These are phyloP conservation scores for Octodonta nipae DNA, from an alignment of 2,888 invertebrate genomes.

Conservation along the genomic window DNA sequence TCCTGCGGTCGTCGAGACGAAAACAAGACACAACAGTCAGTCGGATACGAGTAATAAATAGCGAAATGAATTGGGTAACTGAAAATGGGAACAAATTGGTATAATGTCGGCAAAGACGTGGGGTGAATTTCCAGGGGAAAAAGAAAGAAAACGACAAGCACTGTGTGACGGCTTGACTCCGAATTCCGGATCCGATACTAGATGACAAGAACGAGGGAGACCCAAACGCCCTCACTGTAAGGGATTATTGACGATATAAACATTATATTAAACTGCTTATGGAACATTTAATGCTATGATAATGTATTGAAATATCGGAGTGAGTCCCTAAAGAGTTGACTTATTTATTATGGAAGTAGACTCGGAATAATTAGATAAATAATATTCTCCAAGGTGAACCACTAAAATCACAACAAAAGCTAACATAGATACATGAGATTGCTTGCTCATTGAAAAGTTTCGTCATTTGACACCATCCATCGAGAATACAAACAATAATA, in stretches of 20 bases:
- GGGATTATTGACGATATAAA: conserved; percentile 22
- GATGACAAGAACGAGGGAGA: conserved; percentile 10
- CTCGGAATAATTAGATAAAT: no score
- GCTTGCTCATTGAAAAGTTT: no score
- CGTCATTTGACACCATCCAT: no score
- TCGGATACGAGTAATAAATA: conserved; percentile 20
- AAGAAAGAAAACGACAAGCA: conserved; percentile 2
- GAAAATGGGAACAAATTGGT: conserved; percentile 25
- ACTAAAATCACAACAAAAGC: no score
- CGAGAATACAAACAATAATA: no score
- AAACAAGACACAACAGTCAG: conserved; percentile 15
- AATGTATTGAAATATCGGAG: background rate
- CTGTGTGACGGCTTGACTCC: no score
- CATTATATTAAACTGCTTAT: conserved; percentile 24
- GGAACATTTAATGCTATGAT: conserved; percentile 15
- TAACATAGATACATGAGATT: no score
- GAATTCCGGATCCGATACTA: no score
- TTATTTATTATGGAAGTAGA: no score
- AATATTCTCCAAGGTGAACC: no score
- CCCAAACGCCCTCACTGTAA: conserved; percentile 8
- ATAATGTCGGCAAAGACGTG: conserved; percentile 22
- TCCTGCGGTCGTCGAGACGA: conserved; percentile 14
- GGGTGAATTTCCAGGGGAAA: conserved; percentile 20
- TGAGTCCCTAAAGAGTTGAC: no score
- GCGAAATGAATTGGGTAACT: conserved; percentile 24